A percentile compares a stretch with the other conserved stretches of the same genome.
These are phyloP conservation scores for Pinna nobilis DNA, from an alignment of 1,140 invertebrate species.

Conservation along the genomic window DNA sequence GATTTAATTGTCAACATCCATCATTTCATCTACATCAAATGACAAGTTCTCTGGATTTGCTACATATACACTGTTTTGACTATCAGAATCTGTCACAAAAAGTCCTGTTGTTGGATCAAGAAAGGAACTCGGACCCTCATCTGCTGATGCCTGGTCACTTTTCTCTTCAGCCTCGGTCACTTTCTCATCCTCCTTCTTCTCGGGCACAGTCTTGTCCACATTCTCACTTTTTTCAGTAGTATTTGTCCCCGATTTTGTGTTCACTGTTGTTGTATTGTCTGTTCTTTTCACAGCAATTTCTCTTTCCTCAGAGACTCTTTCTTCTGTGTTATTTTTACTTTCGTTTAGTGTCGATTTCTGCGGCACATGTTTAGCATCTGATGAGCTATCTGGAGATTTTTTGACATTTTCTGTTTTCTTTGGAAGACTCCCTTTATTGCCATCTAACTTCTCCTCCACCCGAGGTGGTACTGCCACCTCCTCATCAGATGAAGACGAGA, in stretches of 20 bases:
- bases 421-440: no score
- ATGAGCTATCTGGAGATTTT: no score
- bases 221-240: background rate
- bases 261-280: background rate
- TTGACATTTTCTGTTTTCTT: background rate
- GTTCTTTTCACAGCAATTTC: background rate
- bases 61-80: slow-evolving; percentile 22
- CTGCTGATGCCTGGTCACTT: background rate
- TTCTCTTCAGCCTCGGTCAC: background rate
- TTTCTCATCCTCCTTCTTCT: background rate
- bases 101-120: slow-evolving; percentile 19
- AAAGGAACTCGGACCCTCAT: background rate
- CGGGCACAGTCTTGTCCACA: background rate
- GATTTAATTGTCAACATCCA: slow-evolving; percentile 27
- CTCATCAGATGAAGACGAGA: slow-evolving; percentile 24
- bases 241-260: no score
- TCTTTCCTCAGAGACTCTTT: background rate
- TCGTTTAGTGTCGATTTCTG: background rate
- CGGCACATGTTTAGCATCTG: no score
- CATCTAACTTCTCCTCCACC: no score
- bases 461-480: background rate
- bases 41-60: slow-evolving; percentile 24
- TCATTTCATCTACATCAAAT: slow-evolving; percentile 20
- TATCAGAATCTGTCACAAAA: slow-evolving; percentile 25
- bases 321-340: background rate